These are phyloP conservation scores for Australoheros facetus DNA, from an alignment of 2,797 vertebrate species.

Conservation along the genomic window DNA sequence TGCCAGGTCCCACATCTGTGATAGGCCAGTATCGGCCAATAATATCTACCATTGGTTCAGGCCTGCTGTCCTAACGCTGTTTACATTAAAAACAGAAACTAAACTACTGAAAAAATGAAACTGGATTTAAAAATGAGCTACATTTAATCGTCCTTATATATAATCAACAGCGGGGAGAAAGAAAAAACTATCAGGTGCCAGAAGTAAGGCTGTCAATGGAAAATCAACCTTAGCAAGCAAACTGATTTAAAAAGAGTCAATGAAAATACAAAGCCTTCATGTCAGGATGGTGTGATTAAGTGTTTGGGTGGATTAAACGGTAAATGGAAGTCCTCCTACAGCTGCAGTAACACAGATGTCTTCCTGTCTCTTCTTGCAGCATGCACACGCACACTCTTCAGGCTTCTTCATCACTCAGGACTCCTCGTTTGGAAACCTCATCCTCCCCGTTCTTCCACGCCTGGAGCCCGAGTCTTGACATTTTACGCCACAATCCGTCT, in stretches of 20 bases:
- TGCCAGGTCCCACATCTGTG: neutral
- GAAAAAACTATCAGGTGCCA: neutral
- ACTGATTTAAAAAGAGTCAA: neutral
- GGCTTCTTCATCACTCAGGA: conserved; percentile 99
- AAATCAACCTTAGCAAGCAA: neutral
- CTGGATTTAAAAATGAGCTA: neutral
- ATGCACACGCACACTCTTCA: conserved; percentile 93
- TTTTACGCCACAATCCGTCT: neutral
- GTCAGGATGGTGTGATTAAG: neutral
- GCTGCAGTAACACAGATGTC: neutral
- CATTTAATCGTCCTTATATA: neutral
- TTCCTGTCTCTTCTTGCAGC: conserved; percentile 80
- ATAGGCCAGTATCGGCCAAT: too few relatives aligned
- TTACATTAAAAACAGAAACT: too few relatives aligned
- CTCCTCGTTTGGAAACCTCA: conserved; percentile 97
- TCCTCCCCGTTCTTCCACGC: conserved; percentile 94
- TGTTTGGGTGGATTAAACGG: neutral
- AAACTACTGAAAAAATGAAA: neutral
- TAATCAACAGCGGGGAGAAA: neutral
- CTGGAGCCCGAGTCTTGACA: conserved; percentile 87
- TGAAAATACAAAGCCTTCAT: neutral
- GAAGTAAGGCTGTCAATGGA: neutral
- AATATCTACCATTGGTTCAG: neutral
- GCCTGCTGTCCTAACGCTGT: neutral
- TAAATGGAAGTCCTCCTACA: neutral